Percentiles rank a stretch among this genome's conserved stretches.
These are phyloP conservation scores for Rambutsinella grinnellia DNA, from an alignment of 2,888 invertebrate species.

Conservation along the genomic window DNA sequence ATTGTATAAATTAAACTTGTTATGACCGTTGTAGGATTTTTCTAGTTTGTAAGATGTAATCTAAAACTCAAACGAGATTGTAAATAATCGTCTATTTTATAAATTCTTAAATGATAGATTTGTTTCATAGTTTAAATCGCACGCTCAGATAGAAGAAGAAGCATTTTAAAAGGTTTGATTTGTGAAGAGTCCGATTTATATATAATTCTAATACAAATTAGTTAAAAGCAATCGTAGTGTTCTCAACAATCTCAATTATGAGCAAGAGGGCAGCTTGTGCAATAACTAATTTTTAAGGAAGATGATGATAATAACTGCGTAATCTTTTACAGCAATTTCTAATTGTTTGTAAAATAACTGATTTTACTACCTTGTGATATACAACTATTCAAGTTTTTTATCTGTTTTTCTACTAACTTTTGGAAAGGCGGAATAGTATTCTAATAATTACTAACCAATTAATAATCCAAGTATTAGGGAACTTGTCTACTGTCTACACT, in stretches of 20 bases:
- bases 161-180: background rate
- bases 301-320: background rate
- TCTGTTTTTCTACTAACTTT: conserved; percentile 12
- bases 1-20: too few species aligned
- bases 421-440: background rate
- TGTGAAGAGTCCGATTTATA: background rate
- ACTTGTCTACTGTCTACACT: background rate
- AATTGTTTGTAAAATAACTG: conserved; percentile 33
- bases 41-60: too few species aligned
- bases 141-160: background rate
- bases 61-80: conserved; percentile 42
- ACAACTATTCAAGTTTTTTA: conserved; percentile 27
- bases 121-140: background rate
- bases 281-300: conserved; percentile 12
- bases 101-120: background rate
- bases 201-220: background rate
- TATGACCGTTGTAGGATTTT: too few species aligned
- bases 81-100: conserved; percentile 40
- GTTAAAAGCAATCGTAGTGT: background rate
- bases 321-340: conserved; percentile 1
- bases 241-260: background rate
- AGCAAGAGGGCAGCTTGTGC: conserved; percentile 24
- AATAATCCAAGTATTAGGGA: background rate
- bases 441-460: background rate
- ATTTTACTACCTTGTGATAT: conserved; percentile 51